Base-by-base conservation (phyloP, 2,888 invertebrate species). In the Tenthredo amoena region DNA sequence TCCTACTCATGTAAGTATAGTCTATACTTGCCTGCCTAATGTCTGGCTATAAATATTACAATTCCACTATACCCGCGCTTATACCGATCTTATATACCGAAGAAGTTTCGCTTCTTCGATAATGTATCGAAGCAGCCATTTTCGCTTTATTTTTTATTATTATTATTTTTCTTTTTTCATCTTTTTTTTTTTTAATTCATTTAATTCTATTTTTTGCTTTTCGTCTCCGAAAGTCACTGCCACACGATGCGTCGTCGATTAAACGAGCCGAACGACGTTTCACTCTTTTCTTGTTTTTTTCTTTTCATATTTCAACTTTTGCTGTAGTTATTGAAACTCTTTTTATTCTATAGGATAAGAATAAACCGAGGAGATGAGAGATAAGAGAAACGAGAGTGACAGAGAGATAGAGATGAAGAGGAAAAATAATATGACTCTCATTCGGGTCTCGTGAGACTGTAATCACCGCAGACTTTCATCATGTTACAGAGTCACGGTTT, bases 11-110 rank as follows among this genome's bases (percentile, higher is more conserved):
- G 71, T 40, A 68, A 37, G 71, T 72, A 74, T 74, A 77, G 12
- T 15, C 15, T 77, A 34, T 77, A 77, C 77, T 18, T 55, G 87
- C 86, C 88, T 88, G 89, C 87, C 89, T 89, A 89, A 90, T 89
- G 89, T 87, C 86, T 86, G 87, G 88, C 88, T 89, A 91, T 90
- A 91, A 91, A 91, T 91, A 91, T 91, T 89, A 89, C 88, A 87
- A 89, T 89, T 87, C 88, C 87, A 88, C 84, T 85, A 83, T 86
- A 86, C 55, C 85, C 79, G n/a, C 31, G n/a, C 21, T n/a, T 62
- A 34, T 77, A 79, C 37, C 62, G 58, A 79, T 34, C 58, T 79
- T 77, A 43, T 55, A 50, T 31, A 62, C 81, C 86, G 83, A 88
- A 88, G 87, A 87, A 87, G 86, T 89, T 89, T 89, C 87, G 87